Base-by-base conservation (phyloP, 1,140 invertebrate genomes). In the Eupristina koningsbergeri region DNA sequence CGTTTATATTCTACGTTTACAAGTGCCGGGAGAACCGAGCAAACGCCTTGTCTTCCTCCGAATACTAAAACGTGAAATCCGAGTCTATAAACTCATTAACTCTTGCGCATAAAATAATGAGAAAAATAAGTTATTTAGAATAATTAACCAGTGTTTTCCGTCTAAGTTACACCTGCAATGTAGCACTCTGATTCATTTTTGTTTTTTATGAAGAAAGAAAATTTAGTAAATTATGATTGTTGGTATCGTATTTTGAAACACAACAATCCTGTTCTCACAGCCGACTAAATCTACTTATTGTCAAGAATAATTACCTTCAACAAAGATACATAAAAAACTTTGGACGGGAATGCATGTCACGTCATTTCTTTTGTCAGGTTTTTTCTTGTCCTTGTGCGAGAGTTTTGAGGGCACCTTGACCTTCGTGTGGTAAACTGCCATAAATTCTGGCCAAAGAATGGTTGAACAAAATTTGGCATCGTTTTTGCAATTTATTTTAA, bases 361-460 rank as follows among this genome's bases (percentile, higher is more conserved):
- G 63, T 67, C 77, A 47, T 64, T 67, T 79, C 77, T 79, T 79
- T 79, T 79, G 77, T 79, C 19, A 31, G 26, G 26, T 61, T 79
- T 79, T 79, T 79, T 79, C 77, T 79, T 67, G 41, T 31, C 61
- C 77, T 45, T 63, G 76, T 67, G 63, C 29, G 77, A 79, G 77
- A 67, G 76, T 79, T 79, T 79, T 64, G n/a, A 77, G 77, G 41
- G 22, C 63, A 64, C 77, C 77, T 50, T 67, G 63, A 63, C 77
- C 41, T 67, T 79, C 41, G 77, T 69, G 63, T 31, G 77, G 17
- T 34, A 13, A 47, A 47, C 6, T 64, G 34, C 31, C 29, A 50
- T 74, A 29, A 31, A 50, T 29, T 19, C n/a, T 19, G 13, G 19
- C 29, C 73, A 74, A 47, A 34, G 45, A 74, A 74, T 47, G 26